Conservation (phyloP, 2,888 invertebrate species). For the Hirtodrosophila histrioides region DNA sequence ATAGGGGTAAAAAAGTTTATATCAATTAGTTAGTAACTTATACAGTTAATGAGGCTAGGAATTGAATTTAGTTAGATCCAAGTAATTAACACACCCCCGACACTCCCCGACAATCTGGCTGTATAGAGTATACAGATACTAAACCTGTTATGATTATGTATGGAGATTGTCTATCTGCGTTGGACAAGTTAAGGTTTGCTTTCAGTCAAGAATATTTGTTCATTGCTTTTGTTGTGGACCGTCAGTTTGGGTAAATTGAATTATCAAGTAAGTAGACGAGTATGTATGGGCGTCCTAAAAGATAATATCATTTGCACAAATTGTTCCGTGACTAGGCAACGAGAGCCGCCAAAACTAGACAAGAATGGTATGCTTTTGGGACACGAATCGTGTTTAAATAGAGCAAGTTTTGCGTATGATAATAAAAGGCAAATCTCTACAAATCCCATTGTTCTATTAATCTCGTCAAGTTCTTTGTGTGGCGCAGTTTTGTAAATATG, state of each 20-base stretch:
- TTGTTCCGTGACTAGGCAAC: constrained; percentile 50
- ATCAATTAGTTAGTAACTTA: no score
- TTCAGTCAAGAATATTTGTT: constrained; percentile 25
- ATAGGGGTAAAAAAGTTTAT: no score
- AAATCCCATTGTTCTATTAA: background rate
- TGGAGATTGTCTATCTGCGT: background rate
- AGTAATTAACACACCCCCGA: background rate
- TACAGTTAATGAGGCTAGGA: no score
- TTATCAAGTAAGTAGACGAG: constrained; percentile 21
- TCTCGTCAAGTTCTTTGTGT: background rate
- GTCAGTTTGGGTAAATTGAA: constrained; percentile 45
- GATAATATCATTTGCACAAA: constrained; percentile 40
- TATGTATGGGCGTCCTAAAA: constrained; percentile 2
- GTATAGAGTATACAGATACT: background rate
- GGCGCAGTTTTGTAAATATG: background rate
- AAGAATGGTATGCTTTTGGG: background rate
- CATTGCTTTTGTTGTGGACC: constrained; percentile 9
- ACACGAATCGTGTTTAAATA: background rate
- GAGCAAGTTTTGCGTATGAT: background rate
- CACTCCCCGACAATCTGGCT: background rate
- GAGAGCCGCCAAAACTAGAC: constrained; percentile 11
- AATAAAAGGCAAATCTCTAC: constrained; percentile 6
- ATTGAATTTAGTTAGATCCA: no score
- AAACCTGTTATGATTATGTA: background rate
- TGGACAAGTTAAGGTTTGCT: constrained; percentile 6